Percentiles rank a stretch among this genome's conserved stretches.
Conservation (phyloP, 2,888 invertebrate species). For the Scotopteryx bipunctaria region DNA sequence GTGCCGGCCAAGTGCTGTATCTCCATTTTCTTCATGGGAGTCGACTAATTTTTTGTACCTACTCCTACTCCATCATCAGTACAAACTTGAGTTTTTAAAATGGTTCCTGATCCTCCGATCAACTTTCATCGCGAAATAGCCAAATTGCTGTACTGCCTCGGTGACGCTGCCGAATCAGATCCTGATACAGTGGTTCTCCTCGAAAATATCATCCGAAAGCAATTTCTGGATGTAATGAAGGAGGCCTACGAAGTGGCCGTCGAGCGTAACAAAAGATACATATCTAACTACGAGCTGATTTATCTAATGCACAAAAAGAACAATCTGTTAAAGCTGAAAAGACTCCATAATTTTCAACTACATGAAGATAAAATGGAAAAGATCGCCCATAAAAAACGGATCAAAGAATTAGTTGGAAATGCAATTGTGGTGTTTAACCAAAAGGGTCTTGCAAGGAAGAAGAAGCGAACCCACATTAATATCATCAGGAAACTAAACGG, state of each 20-base stretch:
- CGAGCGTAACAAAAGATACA: conserved; percentile 84
- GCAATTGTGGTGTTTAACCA: conserved; percentile 83
- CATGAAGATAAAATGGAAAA: conserved; percentile 80
- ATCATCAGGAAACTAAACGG: conserved; percentile 81
- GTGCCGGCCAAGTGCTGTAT: no score
- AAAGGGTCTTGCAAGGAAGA: conserved; percentile 54
- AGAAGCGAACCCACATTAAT: conserved; percentile 72
- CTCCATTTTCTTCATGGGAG: no score
- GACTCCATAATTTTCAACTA: conserved; percentile 88
- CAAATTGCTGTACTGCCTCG: conserved; percentile 95
- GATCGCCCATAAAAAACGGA: conserved; percentile 40
- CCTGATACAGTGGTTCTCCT: conserved; percentile 92
- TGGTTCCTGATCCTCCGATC: conserved; percentile 69
- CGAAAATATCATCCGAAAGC: conserved; percentile 92
- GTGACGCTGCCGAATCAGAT: conserved; percentile 92
- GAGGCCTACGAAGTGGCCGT: conserved; percentile 88
- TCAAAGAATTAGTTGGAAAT: conserved; percentile 26
- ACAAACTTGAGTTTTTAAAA: no score
- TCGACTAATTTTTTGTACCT: no score
- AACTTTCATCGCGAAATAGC: conserved; percentile 88
- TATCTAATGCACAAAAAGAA: conserved; percentile 89
- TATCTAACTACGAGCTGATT: conserved; percentile 86
- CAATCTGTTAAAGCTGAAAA: conserved; percentile 89
- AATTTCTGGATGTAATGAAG: conserved; percentile 89
- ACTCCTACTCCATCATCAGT: no score